These are phyloP conservation scores for Apogon talboti DNA, from an alignment of 2,797 vertebrate genomes.

Conservation along the genomic window DNA sequence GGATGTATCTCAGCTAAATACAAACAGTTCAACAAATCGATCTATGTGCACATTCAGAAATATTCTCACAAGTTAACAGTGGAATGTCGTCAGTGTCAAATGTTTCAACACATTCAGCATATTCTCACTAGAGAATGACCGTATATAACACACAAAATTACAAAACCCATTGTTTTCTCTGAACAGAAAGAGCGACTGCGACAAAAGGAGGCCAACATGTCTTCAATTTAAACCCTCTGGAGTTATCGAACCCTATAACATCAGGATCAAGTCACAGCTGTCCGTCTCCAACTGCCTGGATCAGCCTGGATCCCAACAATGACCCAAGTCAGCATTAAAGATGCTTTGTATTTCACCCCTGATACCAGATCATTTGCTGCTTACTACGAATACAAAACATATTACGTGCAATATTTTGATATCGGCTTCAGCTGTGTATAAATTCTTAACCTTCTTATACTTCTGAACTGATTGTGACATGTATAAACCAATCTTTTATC, in stretches of 20 bases:
- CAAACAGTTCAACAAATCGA: too few species aligned
- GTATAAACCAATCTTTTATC: constrained; percentile 6
- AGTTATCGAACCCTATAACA: neutral
- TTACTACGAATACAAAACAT: constrained; percentile 9
- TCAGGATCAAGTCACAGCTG: neutral
- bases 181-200: constrained; percentile 93
- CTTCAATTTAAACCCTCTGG: constrained; percentile 75
- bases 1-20: too few species aligned
- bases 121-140: too few species aligned
- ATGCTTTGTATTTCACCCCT: neutral
- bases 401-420: constrained; percentile 26
- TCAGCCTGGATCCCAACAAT: neutral
- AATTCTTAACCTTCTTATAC: neutral
- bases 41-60: too few species aligned
- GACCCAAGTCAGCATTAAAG: constrained; percentile 4
- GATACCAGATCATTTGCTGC: neutral
- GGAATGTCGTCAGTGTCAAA: too few species aligned
- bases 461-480: constrained; percentile 23
- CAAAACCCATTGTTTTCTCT: constrained; percentile 9
- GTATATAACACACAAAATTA: neutral
- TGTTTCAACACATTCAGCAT: too few species aligned
- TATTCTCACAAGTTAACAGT: too few species aligned
- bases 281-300: neutral
- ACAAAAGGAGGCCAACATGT: constrained; percentile 90
- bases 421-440: constrained; percentile 1